Conservation (phyloP, 2,888 invertebrate species). For the Pterostichus madidus region DNA sequence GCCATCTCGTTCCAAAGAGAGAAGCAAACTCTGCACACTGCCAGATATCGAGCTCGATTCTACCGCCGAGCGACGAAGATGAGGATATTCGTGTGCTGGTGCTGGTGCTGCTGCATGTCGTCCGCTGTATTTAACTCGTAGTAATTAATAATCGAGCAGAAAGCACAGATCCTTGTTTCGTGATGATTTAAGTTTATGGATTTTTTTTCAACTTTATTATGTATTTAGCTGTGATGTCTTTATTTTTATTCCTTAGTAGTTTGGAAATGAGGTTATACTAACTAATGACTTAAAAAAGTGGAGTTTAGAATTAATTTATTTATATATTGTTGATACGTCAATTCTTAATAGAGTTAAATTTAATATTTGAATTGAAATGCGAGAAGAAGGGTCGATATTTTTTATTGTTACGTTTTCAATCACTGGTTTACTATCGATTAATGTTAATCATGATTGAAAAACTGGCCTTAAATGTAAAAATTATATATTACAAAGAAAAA, state of each 20-base stretch:
- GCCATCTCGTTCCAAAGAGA: neutral
- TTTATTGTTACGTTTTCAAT: too few relatives aligned
- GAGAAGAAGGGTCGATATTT: too few relatives aligned
- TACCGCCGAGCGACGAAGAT: neutral
- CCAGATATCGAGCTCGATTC: neutral
- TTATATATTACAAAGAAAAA: too few relatives aligned
- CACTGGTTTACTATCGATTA: too few relatives aligned
- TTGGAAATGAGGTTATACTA: neutral
- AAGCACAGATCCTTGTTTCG: neutral
- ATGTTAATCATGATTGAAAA: too few relatives aligned
- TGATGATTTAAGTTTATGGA: neutral
- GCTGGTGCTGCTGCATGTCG: constrained; percentile 13
- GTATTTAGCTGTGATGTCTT: neutral
- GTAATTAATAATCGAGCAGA: constrained; percentile 3
- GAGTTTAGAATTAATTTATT: too few relatives aligned
- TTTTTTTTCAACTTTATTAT: neutral
- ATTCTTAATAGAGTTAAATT: too few relatives aligned
- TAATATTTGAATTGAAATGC: too few relatives aligned
- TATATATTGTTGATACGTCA: too few relatives aligned
- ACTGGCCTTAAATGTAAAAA: too few relatives aligned
- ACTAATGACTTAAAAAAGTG: too few relatives aligned
- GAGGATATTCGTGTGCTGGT: constrained; percentile 8
- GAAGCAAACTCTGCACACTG: neutral
- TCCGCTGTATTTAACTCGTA: constrained; percentile 50
- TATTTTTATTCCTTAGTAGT: neutral